These are phyloP conservation scores for Musca domestica DNA, from an alignment of 1,140 invertebrate genomes.

Conservation along the genomic window DNA sequence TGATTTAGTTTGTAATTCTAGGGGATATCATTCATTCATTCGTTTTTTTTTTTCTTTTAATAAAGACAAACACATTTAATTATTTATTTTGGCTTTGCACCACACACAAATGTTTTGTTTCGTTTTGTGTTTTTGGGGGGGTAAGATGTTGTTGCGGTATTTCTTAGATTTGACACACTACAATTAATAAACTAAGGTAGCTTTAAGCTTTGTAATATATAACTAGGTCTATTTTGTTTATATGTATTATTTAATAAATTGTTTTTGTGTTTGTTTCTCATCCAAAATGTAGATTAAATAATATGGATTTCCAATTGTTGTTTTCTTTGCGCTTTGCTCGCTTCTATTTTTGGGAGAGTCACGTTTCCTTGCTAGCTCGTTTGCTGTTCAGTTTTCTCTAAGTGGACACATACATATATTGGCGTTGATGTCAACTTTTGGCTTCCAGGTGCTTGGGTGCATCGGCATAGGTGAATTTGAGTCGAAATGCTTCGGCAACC, in stretches of 20 bases:
- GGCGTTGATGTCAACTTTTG: conserved; percentile 49
- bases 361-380: too few species aligned
- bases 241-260: conserved; percentile 4
- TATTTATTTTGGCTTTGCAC: too few species aligned
- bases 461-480: conserved; percentile 97
- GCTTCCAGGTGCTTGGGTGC: conserved; percentile 84
- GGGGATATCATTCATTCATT: too few species aligned
- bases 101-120: too few species aligned
- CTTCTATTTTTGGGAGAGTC: conserved; percentile 31
- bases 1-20: too few species aligned
- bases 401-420: conserved; percentile 44
- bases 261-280: neutral
- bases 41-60: too few species aligned
- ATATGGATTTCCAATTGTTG: too few species aligned
- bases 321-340: neutral
- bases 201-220: conserved; percentile 21
- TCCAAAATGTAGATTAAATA: too few species aligned
- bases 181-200: conserved; percentile 14
- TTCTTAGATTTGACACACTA: conserved; percentile 11
- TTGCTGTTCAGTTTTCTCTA: neutral
- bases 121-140: too few species aligned
- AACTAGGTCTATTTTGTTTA: neutral
- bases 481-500: conserved; percentile 94
- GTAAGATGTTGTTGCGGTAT: neutral
- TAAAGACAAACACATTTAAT: too few species aligned